Evolutionary conservation across 2,888 invertebrate genomes (phyloP).

Genomic region (Pyrochroa serraticornis): DNA sequence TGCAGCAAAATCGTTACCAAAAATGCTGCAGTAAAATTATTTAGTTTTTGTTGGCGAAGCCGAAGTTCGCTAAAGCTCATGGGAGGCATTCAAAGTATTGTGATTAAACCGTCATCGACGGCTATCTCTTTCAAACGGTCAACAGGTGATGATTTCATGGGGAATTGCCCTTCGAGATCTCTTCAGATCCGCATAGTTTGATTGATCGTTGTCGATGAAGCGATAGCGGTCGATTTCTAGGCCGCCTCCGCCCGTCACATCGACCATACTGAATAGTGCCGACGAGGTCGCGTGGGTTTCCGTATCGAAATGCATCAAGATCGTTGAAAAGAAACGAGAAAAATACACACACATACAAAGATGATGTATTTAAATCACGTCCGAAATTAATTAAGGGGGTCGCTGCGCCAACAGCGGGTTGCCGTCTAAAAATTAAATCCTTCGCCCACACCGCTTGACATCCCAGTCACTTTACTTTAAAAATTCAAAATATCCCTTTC

Average conservation of each 20-base stretch:
- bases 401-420: slow-evolving; percentile 2
- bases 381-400: slow-evolving; percentile 5
- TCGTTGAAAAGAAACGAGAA: neutral
- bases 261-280: slow-evolving; percentile 2
- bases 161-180: slow-evolving; percentile 1
- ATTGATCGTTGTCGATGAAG: slow-evolving; percentile 11
- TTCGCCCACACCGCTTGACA: no score
- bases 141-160: slow-evolving; percentile 11
- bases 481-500: no score
- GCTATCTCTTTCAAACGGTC: neutral
- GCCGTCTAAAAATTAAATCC: neutral
- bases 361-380: slow-evolving; percentile 5
- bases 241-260: slow-evolving; percentile 7
- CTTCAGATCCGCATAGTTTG: slow-evolving; percentile 1
- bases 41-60: no score
- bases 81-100: no score
- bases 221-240: neutral
- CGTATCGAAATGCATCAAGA: slow-evolving; percentile 4
- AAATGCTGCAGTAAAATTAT: no score
- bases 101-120: neutral
- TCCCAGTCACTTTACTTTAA: no score
- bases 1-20: no score
- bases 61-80: no score
- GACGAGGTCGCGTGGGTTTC: neutral
- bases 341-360: neutral